Evolutionary conservation across 2,888 invertebrate genomes (phyloP), one percentile per base, ranked within the genome.

Genomic region (Morpho deidamia): DNA sequence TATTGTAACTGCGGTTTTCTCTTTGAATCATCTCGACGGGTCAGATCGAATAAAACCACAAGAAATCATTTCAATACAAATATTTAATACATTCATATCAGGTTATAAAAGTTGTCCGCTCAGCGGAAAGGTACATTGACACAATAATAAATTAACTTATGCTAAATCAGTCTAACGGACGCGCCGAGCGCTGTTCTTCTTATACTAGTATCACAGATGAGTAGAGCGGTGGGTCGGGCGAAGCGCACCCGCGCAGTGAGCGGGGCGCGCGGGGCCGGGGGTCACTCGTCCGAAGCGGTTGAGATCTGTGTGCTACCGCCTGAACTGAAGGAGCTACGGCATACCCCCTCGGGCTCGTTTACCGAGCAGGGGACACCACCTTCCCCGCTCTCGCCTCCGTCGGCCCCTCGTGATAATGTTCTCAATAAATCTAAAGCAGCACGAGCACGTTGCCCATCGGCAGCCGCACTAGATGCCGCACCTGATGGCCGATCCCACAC

Each of bases 291-390:
- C 69, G 92, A 92, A 12, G 91, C 91, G 58, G 91, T 91, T 53
- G 92, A 92, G 64, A 92, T 89, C 78, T 92, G 92, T 51, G 92
- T 92, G 76, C 92, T 92, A 68, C 88, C 88, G 78, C 92, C 92
- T 55, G 92, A 92, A 70, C 92, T 92, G 79, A 92, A 92, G 56
- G 92, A 92, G 65, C 92, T 87, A 55, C 92, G 89, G 70, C 91
- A 91, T 37, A 86, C 91, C 62, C 88, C 91, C 59, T 89, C 90
- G 39, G 86, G 81, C 43, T 83, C 89, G 89, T 86, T 76, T 69
- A 76, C 78, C 71, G 78, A 61, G 62, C 72, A 64, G 39, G 73
- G 48, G n/a, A 53, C 45, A 12, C 56, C 48, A 33, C 47, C 55
- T 35, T 60, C 62, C 12, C 59, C 62, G 41, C 55, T 53, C 55